Conservation (phyloP, 2,888 invertebrate genomes). For the Apodemia mormo region DNA sequence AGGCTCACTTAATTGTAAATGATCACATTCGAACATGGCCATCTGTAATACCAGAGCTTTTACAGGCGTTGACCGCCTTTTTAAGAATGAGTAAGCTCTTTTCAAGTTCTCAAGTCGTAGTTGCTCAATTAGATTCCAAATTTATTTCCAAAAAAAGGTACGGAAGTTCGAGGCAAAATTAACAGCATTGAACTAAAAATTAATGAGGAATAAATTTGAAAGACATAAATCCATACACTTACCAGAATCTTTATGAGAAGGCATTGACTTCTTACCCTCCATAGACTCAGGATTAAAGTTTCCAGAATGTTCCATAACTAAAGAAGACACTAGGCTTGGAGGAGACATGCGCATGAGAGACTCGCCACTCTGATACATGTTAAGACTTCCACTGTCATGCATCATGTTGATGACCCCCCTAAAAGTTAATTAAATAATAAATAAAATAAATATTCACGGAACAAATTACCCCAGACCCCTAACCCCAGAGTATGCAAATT, state of each 20-base stretch:
- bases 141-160: too few species aligned
- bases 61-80: background rate
- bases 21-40: background rate
- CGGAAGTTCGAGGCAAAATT: too few species aligned
- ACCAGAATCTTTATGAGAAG: constrained; percentile 63
- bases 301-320: constrained; percentile 74
- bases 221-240: constrained; percentile 17
- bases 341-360: constrained; percentile 79
- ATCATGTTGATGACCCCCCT: constrained; percentile 65
- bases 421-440: constrained; percentile 23
- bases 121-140: too few species aligned
- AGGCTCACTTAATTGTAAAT: background rate
- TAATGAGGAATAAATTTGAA: too few species aligned
- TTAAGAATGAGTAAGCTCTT: background rate
- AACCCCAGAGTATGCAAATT: too few species aligned
- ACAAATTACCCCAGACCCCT: too few species aligned
- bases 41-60: background rate
- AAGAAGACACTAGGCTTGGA: constrained; percentile 82
- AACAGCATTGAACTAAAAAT: too few species aligned
- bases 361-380: constrained; percentile 75
- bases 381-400: constrained; percentile 67
- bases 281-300: constrained; percentile 67
- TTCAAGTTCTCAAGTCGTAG: background rate
- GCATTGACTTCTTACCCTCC: constrained; percentile 60
- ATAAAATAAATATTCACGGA: too few species aligned